Base-by-base conservation (phyloP, 2,113 vertebrate genomes). In the Hylia prasina region DNA sequence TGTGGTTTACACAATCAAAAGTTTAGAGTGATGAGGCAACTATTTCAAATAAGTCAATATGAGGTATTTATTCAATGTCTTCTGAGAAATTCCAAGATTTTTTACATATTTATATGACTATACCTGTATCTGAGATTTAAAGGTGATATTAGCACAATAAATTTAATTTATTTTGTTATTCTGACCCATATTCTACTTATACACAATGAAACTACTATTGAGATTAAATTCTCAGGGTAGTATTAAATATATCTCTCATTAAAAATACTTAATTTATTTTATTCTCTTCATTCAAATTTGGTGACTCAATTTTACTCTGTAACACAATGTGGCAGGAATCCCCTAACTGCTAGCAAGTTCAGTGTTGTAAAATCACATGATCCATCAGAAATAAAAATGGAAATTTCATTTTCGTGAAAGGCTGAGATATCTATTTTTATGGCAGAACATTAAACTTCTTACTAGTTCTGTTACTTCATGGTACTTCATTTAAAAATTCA, bases 341-440 rank as follows among this genome's bases (percentile, higher is more conserved):
- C 4, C 22, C n/a, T 64, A 71, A 39, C 11, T 56, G 44, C 56
- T 71, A n/a, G 22, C 12, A 80, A 77, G 37, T 65, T 90, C 25
- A 33, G 13, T 69, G n/a, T 23, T 42, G 9, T 39, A 80, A 65
- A 69, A 80, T 69, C 79, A 72, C 61, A 35, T 19, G 61, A 65
- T 80, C 11, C 31, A 45, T 90, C 84, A 82, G 58, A 93, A 92
- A 83, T 8, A 89, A 57, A 96, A 93, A 85, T 40, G 37, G 44
- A 80, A 80, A 69, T 77, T 94, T 80, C 66, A 39, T 79, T 88
- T 71, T 86, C 57, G 33, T 35, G 19, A 90, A 69, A 92, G n/a
- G 31, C 21, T 93, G 61, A 70, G 25, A 79, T 82, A 82, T 88
- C 42, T 53, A 53, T 68, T 96, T 96, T 96, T 91, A 91, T 57